Conservation (phyloP, 2,113 vertebrate genomes). For the Paradoxurus hermaphroditus region DNA sequence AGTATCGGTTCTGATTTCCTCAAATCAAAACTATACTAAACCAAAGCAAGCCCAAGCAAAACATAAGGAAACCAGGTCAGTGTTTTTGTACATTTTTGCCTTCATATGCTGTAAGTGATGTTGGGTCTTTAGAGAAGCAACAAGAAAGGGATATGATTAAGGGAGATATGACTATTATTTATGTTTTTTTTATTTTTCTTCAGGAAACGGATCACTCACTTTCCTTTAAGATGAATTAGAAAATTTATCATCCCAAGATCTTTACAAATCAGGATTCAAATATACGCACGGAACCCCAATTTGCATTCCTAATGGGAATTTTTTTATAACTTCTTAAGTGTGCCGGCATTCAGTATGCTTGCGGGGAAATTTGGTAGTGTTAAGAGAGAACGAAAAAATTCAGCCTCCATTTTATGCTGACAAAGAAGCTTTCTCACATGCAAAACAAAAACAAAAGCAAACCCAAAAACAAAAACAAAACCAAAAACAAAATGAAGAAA, state of each 20-base stretch:
- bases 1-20: background rate
- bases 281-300: background rate
- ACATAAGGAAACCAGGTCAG: background rate
- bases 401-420: background rate
- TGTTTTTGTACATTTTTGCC: background rate
- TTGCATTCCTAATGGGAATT: conserved; percentile 40
- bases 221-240: background rate
- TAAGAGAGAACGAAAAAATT: background rate
- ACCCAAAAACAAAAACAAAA: background rate
- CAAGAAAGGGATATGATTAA: background rate
- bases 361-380: background rate
- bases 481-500: background rate
- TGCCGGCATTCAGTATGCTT: background rate
- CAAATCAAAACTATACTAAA: background rate
- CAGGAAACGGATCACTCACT: background rate
- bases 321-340: conserved; percentile 48
- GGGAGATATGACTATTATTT: background rate
- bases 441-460: background rate
- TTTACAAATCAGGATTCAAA: conserved; percentile 57
- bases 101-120: background rate
- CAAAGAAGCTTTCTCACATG: background rate
- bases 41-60: background rate
- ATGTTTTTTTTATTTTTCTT: conserved; percentile 49
- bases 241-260: background rate
- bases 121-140: background rate